Percentiles rank a stretch among this genome's conserved stretches.
Evolutionary conservation across 2,797 vertebrate species (phyloP).

Genomic region (Pterois miles): DNA sequence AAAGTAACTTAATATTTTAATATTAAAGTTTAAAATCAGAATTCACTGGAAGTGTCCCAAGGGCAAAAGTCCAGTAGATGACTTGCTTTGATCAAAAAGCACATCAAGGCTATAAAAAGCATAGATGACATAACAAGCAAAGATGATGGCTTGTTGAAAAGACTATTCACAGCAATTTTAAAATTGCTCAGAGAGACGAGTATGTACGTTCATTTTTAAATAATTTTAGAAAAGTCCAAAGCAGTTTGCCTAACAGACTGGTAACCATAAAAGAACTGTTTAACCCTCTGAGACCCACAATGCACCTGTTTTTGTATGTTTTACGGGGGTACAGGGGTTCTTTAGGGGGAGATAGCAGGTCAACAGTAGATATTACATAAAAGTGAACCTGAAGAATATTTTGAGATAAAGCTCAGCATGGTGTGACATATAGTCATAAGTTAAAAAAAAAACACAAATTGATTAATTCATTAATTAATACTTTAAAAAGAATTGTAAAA

Average conservation of each 20-base stretch:
- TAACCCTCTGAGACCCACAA: no score
- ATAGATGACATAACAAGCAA: slow-evolving; percentile 8
- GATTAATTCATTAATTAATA: no score
- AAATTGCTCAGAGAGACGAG: background rate
- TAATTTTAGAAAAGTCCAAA: background rate
- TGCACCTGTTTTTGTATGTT: no score
- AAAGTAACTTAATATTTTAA: slow-evolving; percentile 6
- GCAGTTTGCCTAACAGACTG: background rate
- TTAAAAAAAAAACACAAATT: no score
- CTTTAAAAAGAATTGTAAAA: no score
- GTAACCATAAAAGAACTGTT: background rate
- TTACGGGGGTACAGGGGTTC: no score
- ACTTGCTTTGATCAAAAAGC: slow-evolving; percentile 47
- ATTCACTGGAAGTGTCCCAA: slow-evolving; percentile 11
- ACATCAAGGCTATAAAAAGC: slow-evolving; percentile 28
- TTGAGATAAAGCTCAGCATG: no score
- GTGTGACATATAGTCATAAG: no score
- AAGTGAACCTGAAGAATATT: no score
- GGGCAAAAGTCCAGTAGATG: slow-evolving; percentile 5
- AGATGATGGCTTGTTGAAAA: slow-evolving; percentile 12
- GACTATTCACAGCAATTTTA: slow-evolving; percentile 6
- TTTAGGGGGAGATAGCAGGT: no score
- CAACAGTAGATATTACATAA: no score
- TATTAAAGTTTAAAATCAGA: slow-evolving; percentile 19
- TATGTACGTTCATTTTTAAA: slow-evolving; percentile 7